Conservation (phyloP, 2,797 vertebrate species). For the Sphenodon punctatus region DNA sequence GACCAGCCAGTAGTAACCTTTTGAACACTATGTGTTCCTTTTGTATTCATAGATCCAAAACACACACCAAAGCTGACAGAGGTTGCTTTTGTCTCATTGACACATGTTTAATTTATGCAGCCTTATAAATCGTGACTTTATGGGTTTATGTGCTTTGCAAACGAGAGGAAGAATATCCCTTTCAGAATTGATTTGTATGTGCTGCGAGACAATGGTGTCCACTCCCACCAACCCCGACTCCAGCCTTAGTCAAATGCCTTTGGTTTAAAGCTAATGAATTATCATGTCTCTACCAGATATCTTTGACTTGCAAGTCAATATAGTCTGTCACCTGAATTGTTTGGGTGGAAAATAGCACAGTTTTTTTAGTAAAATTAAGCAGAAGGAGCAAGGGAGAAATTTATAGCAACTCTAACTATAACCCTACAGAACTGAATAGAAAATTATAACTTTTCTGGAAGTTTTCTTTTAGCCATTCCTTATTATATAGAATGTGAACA, state of each 20-base stretch:
- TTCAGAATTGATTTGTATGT: slow-evolving; percentile 30
- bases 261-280: background rate
- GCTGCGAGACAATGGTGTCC: background rate
- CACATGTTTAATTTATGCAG: slow-evolving; percentile 30
- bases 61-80: slow-evolving; percentile 8
- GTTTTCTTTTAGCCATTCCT: background rate
- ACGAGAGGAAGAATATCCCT: background rate
- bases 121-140: slow-evolving; percentile 50
- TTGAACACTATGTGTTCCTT: slow-evolving; percentile 2
- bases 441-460: background rate
- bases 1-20: background rate
- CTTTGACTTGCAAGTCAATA: slow-evolving; percentile 18
- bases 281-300: slow-evolving; percentile 19
- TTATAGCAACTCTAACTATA: background rate
- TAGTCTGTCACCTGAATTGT: background rate
- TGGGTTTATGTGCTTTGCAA: slow-evolving; percentile 36
- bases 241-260: slow-evolving; percentile 13
- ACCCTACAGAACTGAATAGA: background rate
- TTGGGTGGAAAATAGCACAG: background rate
- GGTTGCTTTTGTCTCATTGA: slow-evolving; percentile 20
- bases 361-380: background rate
- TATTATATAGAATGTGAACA: background rate
- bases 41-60: slow-evolving; percentile 25
- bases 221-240: slow-evolving; percentile 13
- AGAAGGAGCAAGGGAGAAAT: background rate